Evolutionary conservation across 2,888 invertebrate species (phyloP), one percentile per base, ranked within the genome.

Genomic region (Eupithecia tripunctaria): DNA sequence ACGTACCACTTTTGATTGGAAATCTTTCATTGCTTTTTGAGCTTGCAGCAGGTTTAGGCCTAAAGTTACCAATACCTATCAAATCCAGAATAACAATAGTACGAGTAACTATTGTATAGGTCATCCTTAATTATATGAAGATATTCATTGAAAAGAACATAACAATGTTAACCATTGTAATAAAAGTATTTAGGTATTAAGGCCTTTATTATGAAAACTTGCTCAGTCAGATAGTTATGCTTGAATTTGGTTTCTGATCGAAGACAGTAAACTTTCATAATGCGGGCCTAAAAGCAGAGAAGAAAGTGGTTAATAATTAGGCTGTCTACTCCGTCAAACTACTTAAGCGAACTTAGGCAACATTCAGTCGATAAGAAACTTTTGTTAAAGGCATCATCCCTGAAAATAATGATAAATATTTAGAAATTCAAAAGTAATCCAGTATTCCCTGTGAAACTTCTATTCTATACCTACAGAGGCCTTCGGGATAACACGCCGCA

Each of bases 401-500:
- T 32, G 21, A 63, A 63, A 25, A 38, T 25, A 38, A 38, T 38
- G 10, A 25, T 56, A 56, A 51, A 56, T 56, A 56, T 56, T 51
- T 64, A 64, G 6, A 64, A 36, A 21, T 41, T 12, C 12, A 36
- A 38, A 38, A 38, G 38, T 64, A 64, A 64, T 64, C 14, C 64
- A 64, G 64, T 64, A 25, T 64, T 64, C 64, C 38, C 64, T 21
- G 64, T 36, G 38, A 41, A 64, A 32, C 36, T 64, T 63, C 32
- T 38, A n/a, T 32, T n/a, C 64, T 64, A 25, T 25, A 12, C 64
- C 38, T 25, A 64, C 36, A 21, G 62, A 32, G n/a, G 64, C 64
- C 21, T 21, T 64, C 14, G 32, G 38, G 38, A 38, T 64, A 64
- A 38, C 64, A 60, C 60, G n/a, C n/a, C 38, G 64, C 21, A 64